Evolutionary conservation across 37 sponge, comb jelly and placozoan genomes (phyloP), one percentile per base, ranked within the genome.

Genomic region (Eunapius fragilis): DNA sequence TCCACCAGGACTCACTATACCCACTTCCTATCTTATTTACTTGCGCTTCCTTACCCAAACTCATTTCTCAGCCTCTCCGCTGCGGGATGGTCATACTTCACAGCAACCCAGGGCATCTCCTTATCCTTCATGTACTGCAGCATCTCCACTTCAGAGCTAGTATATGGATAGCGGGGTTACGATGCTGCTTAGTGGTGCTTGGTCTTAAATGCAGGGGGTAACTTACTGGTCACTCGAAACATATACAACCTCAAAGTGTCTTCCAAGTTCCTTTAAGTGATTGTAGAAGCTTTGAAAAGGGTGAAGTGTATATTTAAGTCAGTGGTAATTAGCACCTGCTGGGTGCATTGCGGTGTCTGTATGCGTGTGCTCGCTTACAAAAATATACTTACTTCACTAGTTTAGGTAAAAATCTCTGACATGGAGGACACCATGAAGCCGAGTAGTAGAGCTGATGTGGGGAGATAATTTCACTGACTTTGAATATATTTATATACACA

Each of bases 201-300:
- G 1, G 19, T 2, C 22, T 58, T 10, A 58, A 11, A 58, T 58
- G 58, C 19, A 58, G 1, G 58, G n/a, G 17, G 58, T 17, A 58
- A 91, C 92, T 80, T 47, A 94, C 95, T 94, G 72, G 80, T 94
- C 95, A 86, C 92, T 94, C 19, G 95, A 91, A 3, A 94, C 78
- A 67, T 91, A 94, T 19, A 94, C 25, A 19, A 94, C 17, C 27
- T 91, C 86, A 86, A 94, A 94, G 2, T 48, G 25, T 31, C 71
- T 84, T 23, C 68, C 78, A 32, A 89, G 82, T 81, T 94, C 78
- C 68, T 94, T 94, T 78, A 94, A 31, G 22, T 82, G 45, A 13
- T 85, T 84, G 72, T 94, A 91, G 58, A 94, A 94, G 74, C 94
- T 94, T 13, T 58, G 17, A 1, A 58, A 58, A 11, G 58, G 58